phyloP scores from a whole-genome alignment of 2,888 invertebrate genomes.

The Pterostichus niger region DNA sequence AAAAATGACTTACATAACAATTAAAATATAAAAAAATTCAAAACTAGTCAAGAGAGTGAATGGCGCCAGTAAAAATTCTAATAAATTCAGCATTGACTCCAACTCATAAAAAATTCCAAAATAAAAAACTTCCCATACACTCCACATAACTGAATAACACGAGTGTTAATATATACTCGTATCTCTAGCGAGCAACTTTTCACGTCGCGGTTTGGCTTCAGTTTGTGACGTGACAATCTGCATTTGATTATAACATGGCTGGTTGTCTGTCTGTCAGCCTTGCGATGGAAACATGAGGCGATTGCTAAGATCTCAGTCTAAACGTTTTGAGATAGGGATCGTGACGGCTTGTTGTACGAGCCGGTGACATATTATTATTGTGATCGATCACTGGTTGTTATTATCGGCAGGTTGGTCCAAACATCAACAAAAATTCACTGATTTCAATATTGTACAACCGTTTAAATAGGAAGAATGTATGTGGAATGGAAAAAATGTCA shows the following conservation, averaged over 20 bases:
- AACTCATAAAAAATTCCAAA: neutral
- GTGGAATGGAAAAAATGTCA: no score
- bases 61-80: conserved; percentile 1
- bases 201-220: neutral
- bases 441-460: no score
- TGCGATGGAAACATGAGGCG: neutral
- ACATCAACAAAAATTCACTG: no score
- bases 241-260: neutral
- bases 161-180: neutral
- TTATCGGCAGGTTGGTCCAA: no score
- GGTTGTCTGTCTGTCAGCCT: neutral
- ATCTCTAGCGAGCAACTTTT: neutral
- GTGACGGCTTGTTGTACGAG: neutral
- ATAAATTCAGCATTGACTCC: neutral
- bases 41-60: neutral
- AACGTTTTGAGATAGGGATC: neutral
- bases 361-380: neutral
- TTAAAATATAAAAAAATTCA: neutral
- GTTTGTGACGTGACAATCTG: conserved; percentile 11
- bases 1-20: neutral
- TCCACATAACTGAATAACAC: neutral
- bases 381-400: no score
- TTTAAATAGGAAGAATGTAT: no score
- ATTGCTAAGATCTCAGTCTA: neutral
- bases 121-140: neutral